Percentiles rank a stretch among this genome's conserved stretches.
Evolutionary conservation across 2,797 vertebrate species (phyloP).

Genomic region (Spondyliosoma cantharus): DNA sequence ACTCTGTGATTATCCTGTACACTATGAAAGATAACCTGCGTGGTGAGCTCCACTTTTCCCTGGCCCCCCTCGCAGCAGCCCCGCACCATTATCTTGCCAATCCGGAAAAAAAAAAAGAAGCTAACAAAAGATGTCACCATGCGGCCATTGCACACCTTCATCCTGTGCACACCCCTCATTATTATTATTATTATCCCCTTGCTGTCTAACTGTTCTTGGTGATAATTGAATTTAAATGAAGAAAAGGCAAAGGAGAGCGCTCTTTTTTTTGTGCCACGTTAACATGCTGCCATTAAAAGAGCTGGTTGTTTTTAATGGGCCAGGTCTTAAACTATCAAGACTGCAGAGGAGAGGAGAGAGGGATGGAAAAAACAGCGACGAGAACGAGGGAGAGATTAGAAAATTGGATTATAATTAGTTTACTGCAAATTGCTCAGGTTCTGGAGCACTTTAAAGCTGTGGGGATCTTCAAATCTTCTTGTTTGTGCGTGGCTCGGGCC

Average conservation of each 20-base stretch:
- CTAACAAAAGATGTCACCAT: constrained; percentile 82
- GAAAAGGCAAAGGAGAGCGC: constrained; percentile 72
- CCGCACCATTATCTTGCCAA: constrained; percentile 83
- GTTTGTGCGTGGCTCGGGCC: constrained; percentile 19
- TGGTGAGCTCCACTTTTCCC: constrained; percentile 76
- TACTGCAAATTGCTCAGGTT: constrained; percentile 61
- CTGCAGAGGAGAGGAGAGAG: constrained; percentile 35
- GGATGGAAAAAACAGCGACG: constrained; percentile 46
- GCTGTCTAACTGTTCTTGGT: constrained; percentile 75
- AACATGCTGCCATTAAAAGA: constrained; percentile 75
- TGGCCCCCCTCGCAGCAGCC: constrained; percentile 61
- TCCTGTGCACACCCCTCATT: constrained; percentile 72
- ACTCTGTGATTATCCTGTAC: constrained; percentile 83
- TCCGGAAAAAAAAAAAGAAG: constrained; percentile 68
- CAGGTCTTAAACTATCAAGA: constrained; percentile 64
- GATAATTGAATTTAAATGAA: constrained; percentile 83
- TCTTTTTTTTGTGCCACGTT: constrained; percentile 68
- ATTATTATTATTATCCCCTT: constrained; percentile 82
- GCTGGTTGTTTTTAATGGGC: constrained; percentile 71
- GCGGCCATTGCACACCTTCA: constrained; percentile 74
- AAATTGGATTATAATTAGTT: constrained; percentile 75
- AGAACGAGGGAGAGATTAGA: constrained; percentile 53
- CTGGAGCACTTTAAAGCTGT: constrained; percentile 39
- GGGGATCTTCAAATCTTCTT: constrained; percentile 45
- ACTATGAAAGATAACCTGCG: constrained; percentile 81